Percentiles rank a stretch among this genome's conserved stretches.
phyloP scores from a whole-genome alignment of 2,113 vertebrate species.

The Sigmodon hispidus region DNA sequence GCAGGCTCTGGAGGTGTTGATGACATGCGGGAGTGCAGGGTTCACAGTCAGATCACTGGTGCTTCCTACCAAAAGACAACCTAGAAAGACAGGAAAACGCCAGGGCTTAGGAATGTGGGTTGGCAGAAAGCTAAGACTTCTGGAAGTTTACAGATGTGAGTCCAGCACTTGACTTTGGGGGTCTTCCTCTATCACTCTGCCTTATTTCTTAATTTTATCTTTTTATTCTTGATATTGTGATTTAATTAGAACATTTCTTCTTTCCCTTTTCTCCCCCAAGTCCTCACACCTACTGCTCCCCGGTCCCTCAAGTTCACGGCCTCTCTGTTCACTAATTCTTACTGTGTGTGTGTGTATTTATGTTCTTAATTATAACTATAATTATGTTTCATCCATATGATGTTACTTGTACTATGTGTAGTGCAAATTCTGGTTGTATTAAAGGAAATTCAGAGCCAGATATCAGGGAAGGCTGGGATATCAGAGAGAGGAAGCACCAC shows the following conservation, averaged over 20 bases:
- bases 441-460: no score
- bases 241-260: background rate
- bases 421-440: no score
- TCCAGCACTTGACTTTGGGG: background rate
- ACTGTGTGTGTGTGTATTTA: background rate
- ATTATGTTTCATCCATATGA: background rate
- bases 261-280: background rate
- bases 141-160: background rate
- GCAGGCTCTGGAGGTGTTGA: background rate
- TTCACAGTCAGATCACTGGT: background rate
- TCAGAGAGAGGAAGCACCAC: no score
- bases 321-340: background rate
- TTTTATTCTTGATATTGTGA: background rate
- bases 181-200: background rate
- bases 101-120: background rate
- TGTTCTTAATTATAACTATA: background rate
- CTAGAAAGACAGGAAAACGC: background rate
- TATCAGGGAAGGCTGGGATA: no score
- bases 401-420: background rate
- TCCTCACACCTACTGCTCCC: no score
- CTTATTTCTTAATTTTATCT: background rate
- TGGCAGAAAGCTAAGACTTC: background rate
- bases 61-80: conserved; percentile 15
- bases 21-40: background rate
- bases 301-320: background rate